Conservation (phyloP, 2,888 invertebrate species). For the Ochropleura plecta region DNA sequence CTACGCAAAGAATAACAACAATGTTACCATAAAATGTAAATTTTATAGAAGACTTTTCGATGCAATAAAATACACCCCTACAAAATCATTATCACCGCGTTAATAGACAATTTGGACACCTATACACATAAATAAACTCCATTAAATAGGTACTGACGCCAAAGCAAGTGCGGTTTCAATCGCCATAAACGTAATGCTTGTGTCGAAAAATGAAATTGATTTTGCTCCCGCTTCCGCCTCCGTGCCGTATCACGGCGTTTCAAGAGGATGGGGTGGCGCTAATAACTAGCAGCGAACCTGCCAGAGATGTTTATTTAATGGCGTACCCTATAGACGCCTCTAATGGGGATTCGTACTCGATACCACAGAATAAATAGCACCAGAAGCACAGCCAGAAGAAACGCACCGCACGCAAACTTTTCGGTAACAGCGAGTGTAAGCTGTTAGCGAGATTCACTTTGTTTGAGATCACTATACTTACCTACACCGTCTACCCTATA, state of each 20-base stretch:
- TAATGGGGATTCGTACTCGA: slow-evolving; percentile 83
- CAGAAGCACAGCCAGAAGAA: slow-evolving; percentile 7
- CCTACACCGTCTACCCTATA: too few species aligned
- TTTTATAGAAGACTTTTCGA: background rate
- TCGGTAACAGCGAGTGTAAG: background rate
- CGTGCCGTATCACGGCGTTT: slow-evolving; percentile 89
- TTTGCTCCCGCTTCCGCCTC: slow-evolving; percentile 85
- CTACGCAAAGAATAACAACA: background rate
- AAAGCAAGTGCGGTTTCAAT: slow-evolving; percentile 78
- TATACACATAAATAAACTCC: slow-evolving; percentile 64
- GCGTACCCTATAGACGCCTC: slow-evolving; percentile 85
- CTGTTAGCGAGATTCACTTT: too few species aligned
- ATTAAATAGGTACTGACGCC: slow-evolving; percentile 61
- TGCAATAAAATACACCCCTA: slow-evolving; percentile 35
- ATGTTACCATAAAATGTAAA: slow-evolving; percentile 5
- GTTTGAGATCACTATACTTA: background rate
- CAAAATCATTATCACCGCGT: slow-evolving; percentile 52
- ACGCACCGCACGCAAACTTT: background rate
- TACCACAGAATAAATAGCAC: background rate
- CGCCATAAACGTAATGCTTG: slow-evolving; percentile 86
- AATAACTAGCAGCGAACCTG: slow-evolving; percentile 87
- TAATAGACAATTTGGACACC: slow-evolving; percentile 59
- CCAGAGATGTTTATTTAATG: slow-evolving; percentile 90
- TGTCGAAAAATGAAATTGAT: slow-evolving; percentile 90
- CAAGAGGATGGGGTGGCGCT: slow-evolving; percentile 88